Conservation (phyloP, 2,888 invertebrate species). For the Apantesis nais region DNA sequence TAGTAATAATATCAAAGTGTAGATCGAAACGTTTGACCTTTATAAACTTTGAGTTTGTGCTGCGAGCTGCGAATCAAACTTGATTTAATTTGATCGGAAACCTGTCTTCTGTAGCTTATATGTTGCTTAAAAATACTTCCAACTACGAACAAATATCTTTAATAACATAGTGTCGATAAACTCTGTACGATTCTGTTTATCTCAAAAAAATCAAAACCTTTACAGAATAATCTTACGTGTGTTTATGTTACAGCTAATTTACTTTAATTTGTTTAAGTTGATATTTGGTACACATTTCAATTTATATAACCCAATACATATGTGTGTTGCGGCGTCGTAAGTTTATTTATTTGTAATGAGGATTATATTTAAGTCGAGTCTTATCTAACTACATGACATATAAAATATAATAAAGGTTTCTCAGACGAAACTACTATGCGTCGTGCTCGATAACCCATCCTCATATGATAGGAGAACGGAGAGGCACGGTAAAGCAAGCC, state of each 20-base stretch:
- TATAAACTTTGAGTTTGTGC: not conserved
- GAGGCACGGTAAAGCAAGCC: too few relatives aligned
- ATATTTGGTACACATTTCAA: not conserved
- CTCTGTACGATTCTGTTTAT: not conserved
- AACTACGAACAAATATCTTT: not conserved
- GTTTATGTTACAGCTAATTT: not conserved
- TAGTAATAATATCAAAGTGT: not conserved
- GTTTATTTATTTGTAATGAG: too few relatives aligned
- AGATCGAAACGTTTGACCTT: not conserved
- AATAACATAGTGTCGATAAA: not conserved
- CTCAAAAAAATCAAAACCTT: not conserved
- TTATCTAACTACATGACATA: too few relatives aligned
- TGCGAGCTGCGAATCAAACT: not conserved
- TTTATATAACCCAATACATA: not conserved
- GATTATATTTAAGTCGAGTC: too few relatives aligned
- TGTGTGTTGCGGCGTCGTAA: too few relatives aligned
- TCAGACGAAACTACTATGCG: too few relatives aligned
- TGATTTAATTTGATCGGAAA: slow-evolving; percentile 4
- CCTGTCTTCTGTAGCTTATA: not conserved
- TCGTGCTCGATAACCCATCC: too few relatives aligned
- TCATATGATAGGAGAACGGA: too few relatives aligned
- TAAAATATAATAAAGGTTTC: too few relatives aligned
- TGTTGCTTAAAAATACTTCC: not conserved
- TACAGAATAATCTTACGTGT: too few relatives aligned
- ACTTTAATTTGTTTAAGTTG: not conserved